phyloP scores from a whole-genome alignment of 2,113 vertebrate species.

The Phainopepla nitens region DNA sequence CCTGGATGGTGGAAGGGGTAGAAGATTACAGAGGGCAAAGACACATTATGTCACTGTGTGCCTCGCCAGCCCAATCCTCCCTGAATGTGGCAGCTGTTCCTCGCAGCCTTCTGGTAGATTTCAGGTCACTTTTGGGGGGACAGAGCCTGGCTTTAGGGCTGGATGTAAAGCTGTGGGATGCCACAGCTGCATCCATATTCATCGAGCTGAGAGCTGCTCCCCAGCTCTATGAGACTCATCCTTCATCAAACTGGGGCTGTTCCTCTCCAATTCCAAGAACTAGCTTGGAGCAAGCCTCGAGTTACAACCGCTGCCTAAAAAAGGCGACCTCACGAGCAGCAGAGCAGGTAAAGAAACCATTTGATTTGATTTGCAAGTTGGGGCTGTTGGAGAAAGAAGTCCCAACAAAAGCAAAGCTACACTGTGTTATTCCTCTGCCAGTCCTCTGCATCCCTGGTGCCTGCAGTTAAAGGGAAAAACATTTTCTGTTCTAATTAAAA shows the following conservation, averaged over 20 bases:
- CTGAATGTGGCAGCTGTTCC: neutral
- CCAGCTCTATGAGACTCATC: neutral
- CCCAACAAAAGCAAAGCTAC: neutral
- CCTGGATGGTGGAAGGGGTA: neutral
- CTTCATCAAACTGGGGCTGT: neutral
- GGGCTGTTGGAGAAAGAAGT: neutral
- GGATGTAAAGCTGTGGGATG: neutral
- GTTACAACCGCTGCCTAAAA: neutral
- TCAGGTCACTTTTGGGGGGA: neutral
- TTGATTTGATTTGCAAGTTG: neutral
- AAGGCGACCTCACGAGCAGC: neutral
- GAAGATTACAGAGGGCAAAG: conserved; percentile 20
- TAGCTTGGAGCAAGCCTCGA: neutral
- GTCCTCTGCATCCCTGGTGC: neutral
- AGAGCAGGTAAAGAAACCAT: neutral
- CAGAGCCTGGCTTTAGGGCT: neutral
- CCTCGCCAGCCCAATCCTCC: neutral
- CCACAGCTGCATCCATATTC: neutral
- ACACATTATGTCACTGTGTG: neutral
- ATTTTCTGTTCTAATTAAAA: neutral
- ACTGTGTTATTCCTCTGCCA: neutral
- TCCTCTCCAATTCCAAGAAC: neutral
- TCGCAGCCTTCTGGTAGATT: neutral
- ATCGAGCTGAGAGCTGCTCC: neutral
- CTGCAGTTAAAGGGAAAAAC: neutral